These are phyloP conservation scores for Papilio gigon DNA, from an alignment of 2,888 invertebrate genomes.

Conservation along the genomic window DNA sequence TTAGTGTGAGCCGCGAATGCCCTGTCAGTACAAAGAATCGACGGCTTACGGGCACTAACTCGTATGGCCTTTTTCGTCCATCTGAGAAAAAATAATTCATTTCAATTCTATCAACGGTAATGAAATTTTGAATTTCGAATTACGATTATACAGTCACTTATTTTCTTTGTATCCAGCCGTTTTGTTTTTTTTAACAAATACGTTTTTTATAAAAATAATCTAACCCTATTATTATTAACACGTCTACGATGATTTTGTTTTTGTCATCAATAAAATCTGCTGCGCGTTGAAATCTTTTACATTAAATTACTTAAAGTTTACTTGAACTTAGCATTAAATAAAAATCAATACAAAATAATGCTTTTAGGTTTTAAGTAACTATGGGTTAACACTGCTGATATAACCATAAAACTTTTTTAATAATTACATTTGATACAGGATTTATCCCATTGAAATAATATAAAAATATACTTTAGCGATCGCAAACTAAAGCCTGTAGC, in stretches of 20 bases:
- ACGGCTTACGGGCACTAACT: slow-evolving; percentile 29
- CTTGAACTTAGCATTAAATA: not conserved
- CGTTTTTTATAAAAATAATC: not conserved
- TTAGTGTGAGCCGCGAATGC: slow-evolving; percentile 28
- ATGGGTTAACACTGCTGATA: not conserved
- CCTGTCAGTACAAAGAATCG: slow-evolving; percentile 38
- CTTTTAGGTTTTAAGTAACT: not conserved
- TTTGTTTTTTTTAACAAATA: no score
- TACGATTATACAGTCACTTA: not conserved
- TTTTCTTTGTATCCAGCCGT: slow-evolving; percentile 12
- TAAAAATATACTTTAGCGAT: slow-evolving; percentile 34
- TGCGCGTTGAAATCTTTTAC: slow-evolving; percentile 3
- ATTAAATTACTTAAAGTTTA: not conserved
- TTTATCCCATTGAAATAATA: slow-evolving; percentile 24
- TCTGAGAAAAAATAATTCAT: slow-evolving; percentile 24
- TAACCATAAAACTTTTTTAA: not conserved
- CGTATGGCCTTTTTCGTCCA: slow-evolving; percentile 36
- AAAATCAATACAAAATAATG: not conserved
- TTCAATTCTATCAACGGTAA: slow-evolving; percentile 22
- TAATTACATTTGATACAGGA: slow-evolving; percentile 15
- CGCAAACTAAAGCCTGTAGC: slow-evolving; percentile 25
- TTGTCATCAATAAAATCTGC: no score
- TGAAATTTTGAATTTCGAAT: slow-evolving; percentile 27
- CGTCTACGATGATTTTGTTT: not conserved
- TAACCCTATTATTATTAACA: not conserved